phyloP scores from a whole-genome alignment of 2,797 vertebrate species.

The Emydoidea blandingii region DNA sequence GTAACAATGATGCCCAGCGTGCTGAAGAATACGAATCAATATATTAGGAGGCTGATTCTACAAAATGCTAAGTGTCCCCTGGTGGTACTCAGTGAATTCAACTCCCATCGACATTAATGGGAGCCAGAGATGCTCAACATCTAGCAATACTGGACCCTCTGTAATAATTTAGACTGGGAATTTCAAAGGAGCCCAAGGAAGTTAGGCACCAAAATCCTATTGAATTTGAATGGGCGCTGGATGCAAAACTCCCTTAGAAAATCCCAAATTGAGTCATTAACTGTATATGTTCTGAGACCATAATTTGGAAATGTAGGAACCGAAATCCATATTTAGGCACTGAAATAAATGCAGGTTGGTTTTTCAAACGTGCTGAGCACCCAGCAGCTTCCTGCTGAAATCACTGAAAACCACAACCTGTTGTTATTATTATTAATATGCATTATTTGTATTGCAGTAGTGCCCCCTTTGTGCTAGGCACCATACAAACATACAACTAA shows the following conservation, averaged over 20 bases:
- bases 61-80: neutral
- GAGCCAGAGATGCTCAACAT: neutral
- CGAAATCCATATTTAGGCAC: neutral
- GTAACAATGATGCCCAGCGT: neutral
- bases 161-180: neutral
- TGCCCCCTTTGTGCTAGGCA: neutral
- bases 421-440: neutral
- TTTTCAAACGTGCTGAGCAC: constrained; percentile 20
- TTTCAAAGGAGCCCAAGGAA: neutral
- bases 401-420: constrained; percentile 39
- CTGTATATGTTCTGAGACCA: neutral
- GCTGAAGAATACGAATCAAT: constrained; percentile 11
- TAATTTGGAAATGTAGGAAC: neutral
- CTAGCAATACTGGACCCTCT: neutral
- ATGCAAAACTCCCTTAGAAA: constrained; percentile 37
- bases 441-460: neutral
- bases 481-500: neutral
- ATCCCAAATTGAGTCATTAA: constrained; percentile 24
- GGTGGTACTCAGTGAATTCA: neutral
- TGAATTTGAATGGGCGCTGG: constrained; percentile 55
- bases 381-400: neutral
- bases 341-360: neutral
- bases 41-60: neutral
- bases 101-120: neutral
- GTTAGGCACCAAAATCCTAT: constrained; percentile 6